Base-by-base conservation (phyloP, 1,140 invertebrate genomes). In the Heliconius hermathena region DNA sequence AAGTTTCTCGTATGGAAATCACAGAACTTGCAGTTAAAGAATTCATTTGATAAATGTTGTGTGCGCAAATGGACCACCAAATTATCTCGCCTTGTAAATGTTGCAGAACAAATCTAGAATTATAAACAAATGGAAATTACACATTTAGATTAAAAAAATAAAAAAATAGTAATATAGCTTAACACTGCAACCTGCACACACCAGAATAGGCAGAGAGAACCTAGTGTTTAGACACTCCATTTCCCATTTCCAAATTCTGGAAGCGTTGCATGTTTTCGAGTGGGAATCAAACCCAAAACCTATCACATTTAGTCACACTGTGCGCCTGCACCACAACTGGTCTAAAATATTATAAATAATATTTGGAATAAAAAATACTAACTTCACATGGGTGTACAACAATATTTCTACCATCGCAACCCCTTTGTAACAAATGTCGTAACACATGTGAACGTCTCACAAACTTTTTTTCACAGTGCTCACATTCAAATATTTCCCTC, bases 61-160 rank as follows among this genome's bases (percentile, higher is more conserved):
- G 84, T 33, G 20, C 91, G 77, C 11, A 94, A 83, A 73, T 94
- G 93, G 0, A 91, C 90, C 84, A 92, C 88, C 74, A 94, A 84
- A 77, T 94, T 94, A 78, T 94, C 92, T 81, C 93, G 92, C 76
- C 93, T 87, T 20, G 90, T 83, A 81, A 93, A 94, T 52, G 70
- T 81, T 76, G 86, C 81, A 76, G 83, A 29, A 78, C 93, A 94
- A 75, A 94, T 93, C 93, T 94, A 83, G 71, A 87, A 87, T 26
- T 66, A 13, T 13, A 26, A 66, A 66, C n/a, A 66, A 36, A n/a
- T 57, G n/a, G 0, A 57, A 22, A 22, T 57, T 22, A 22, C 11
- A n/a, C 8, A 57, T 57, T 57, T n/a, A 22, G n/a, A 57, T 52
- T 8, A 52, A 52, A 52, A 20, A 18, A 18, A 49, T 5, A 18